These are phyloP conservation scores for Patella vulgata DNA, from an alignment of 1,140 invertebrate genomes.

Conservation along the genomic window DNA sequence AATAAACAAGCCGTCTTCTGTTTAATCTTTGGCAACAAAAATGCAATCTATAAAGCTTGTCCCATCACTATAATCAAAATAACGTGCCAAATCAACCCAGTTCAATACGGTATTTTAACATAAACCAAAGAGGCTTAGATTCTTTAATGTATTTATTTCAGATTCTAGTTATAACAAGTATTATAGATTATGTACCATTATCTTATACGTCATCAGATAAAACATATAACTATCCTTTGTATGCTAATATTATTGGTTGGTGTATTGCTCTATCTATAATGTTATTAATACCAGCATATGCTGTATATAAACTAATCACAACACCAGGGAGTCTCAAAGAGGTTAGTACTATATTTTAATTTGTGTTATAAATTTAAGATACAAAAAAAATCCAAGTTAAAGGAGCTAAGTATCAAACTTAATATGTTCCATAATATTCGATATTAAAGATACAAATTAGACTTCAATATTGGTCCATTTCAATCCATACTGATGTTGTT, in stretches of 20 bases:
- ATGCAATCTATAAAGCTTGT: too few species aligned
- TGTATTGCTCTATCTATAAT: conserved; percentile 91
- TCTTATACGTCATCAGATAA: conserved; percentile 70
- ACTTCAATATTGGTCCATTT: too few species aligned
- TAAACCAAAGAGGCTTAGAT: too few species aligned
- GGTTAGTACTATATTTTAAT: conserved; percentile 25
- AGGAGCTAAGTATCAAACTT: too few species aligned
- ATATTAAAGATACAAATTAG: too few species aligned
- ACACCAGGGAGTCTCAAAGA: conserved; percentile 40
- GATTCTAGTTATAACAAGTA: conserved; percentile 79
- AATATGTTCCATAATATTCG: too few species aligned
- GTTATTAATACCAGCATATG: conserved; percentile 77
- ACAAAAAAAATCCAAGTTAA: neutral
- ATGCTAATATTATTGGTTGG: conserved; percentile 94
- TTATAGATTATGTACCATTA: conserved; percentile 76
- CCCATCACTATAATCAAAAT: too few species aligned
- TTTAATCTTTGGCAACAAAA: too few species aligned
- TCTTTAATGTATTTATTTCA: conserved; percentile 63
- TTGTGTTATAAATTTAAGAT: neutral
- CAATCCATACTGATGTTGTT: too few species aligned
- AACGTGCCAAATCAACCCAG: too few species aligned
- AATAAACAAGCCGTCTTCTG: too few species aligned
- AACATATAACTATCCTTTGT: conserved; percentile 85
- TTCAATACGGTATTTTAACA: too few species aligned
- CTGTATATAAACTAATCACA: conserved; percentile 43